Base-by-base conservation (phyloP, 2,113 vertebrate genomes). In the Taxidea taxus region DNA sequence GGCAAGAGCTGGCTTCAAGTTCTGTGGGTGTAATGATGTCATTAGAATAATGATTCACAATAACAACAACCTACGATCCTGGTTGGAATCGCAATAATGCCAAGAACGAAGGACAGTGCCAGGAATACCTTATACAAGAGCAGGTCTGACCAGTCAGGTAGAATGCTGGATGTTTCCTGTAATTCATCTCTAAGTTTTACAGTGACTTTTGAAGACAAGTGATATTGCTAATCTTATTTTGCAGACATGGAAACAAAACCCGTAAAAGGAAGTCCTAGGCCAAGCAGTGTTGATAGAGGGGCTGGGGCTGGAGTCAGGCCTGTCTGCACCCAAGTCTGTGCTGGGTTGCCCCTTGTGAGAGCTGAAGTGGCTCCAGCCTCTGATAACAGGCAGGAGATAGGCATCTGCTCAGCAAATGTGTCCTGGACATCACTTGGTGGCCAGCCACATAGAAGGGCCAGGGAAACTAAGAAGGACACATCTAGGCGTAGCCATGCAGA, bases 61-160 rank as follows among this genome's bases (percentile, higher is more conserved):
- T 23, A 60, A 21, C 18, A 3, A 3, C 23, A 20, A 2, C 27
- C n/a, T 4, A 25, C 2, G 47, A 51, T 13, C 34, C n/a, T 4
- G 14, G 20, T 1, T 12, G 18, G 3, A 23, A 34, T 13, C 21
- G 10, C 10, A 29, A 2, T 20, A 6, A 81, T 5, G 7, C 58
- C 14, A 39, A 25, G 54, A 25, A 18, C 29, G 37, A 23, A 60
- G 60, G 13, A 15, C 23, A n/a, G 7, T 1, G 21, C 39, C 64
- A 3, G 6, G 25, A 7, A 2, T 10, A 5, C 34, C 31, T 39
- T 44, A 21, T 1, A 54, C 5, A 1, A 6, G 29, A 42, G 44
- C 47, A 51, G 23, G 27, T 62, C 66, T 12, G 21, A 5, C 14
- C 56, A 10, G 39, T 49, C 3, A 18, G 64, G 7, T 12, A 18